Percentiles rank a stretch among this genome's conserved stretches.
phyloP scores from a whole-genome alignment of 2,113 vertebrate genomes.

The Triplophysa rosa region DNA sequence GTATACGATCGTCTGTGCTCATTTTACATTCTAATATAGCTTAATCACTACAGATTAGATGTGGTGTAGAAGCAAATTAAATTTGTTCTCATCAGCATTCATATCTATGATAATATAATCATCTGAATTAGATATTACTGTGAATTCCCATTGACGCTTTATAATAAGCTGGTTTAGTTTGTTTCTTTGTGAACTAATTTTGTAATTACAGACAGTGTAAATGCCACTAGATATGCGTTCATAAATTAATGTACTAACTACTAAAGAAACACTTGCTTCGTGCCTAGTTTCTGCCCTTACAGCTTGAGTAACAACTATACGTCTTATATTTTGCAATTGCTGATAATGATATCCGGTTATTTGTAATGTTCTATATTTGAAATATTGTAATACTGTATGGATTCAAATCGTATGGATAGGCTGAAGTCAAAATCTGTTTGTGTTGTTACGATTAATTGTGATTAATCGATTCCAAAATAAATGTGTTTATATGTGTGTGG shows the following conservation, averaged over 20 bases:
- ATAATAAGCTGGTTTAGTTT: slow-evolving; percentile 14
- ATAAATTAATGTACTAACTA: neutral
- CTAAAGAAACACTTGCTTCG: neutral
- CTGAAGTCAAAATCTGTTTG: no score
- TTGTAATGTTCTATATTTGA: neutral
- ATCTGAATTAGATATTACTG: slow-evolving; percentile 38
- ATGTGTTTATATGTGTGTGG: no score
- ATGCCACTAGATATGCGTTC: neutral
- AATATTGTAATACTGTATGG: neutral
- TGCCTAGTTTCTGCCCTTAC: neutral
- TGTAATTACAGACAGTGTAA: slow-evolving; percentile 9
- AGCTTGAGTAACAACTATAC: neutral
- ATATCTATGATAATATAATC: slow-evolving; percentile 46
- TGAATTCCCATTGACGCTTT: slow-evolving; percentile 28
- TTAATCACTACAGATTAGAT: slow-evolving; percentile 48
- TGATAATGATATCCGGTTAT: neutral
- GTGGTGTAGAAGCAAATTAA: slow-evolving; percentile 46
- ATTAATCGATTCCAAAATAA: no score
- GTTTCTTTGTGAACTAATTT: slow-evolving; percentile 15
- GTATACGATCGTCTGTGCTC: slow-evolving; percentile 19
- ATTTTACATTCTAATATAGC: slow-evolving; percentile 42
- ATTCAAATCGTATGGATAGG: no score
- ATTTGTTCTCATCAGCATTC: slow-evolving; percentile 46
- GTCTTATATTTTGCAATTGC: neutral
- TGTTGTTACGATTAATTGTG: no score